These are phyloP conservation scores for Hyaena hyaena DNA, from an alignment of 2,113 vertebrate genomes.

Conservation along the genomic window DNA sequence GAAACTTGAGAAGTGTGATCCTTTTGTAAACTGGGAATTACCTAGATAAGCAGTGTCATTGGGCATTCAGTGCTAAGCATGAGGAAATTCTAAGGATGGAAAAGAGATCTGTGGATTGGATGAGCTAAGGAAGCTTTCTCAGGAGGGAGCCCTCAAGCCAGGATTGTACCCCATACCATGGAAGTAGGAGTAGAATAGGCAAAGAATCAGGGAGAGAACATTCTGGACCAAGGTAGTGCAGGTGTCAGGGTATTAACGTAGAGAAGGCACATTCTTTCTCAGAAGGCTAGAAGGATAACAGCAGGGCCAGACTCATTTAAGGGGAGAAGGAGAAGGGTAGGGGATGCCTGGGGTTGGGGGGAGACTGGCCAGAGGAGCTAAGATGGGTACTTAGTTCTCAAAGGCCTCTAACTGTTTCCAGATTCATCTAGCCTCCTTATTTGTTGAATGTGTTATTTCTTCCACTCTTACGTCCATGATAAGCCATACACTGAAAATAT, in stretches of 20 bases:
- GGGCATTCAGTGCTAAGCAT: not conserved
- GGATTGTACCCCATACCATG: not conserved
- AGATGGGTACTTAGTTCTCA: not conserved
- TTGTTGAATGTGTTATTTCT: not conserved
- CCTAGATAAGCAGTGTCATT: not conserved
- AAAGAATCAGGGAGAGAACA: not conserved
- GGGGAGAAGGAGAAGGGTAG: not conserved
- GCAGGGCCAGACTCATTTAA: not conserved
- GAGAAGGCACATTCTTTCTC: not conserved
- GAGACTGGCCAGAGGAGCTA: not conserved
- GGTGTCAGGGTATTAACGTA: not conserved
- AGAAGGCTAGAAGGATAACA: not conserved
- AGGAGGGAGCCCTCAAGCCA: not conserved
- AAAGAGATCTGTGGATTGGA: not conserved
- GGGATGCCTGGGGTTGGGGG: not conserved
- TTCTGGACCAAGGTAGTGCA: not conserved
- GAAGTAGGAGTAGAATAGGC: not conserved
- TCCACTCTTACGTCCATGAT: accelerated
- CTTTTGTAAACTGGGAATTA: not conserved
- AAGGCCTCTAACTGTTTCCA: not conserved
- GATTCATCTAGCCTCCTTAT: not conserved
- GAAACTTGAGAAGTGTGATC: slow-evolving; percentile 41
- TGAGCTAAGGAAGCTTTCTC: slow-evolving; percentile 18
- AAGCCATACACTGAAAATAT: not conserved
- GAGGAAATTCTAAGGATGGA: not conserved